These are phyloP conservation scores for Arctopsyche grandis DNA, from an alignment of 1,140 invertebrate genomes.

Conservation along the genomic window DNA sequence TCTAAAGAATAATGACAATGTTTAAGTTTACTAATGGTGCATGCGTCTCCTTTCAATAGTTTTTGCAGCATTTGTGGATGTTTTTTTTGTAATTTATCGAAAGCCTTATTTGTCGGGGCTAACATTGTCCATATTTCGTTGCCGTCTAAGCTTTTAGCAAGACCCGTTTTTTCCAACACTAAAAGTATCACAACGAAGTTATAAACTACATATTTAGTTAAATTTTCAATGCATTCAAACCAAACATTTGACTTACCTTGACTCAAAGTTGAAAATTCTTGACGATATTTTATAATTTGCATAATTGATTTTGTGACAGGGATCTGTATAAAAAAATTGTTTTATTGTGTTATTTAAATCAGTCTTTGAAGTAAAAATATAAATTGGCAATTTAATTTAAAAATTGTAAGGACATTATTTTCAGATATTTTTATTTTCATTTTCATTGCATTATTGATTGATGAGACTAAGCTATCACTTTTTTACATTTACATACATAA, in stretches of 20 bases:
- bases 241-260: constrained; percentile 37
- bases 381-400: too few species aligned
- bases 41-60: constrained; percentile 21
- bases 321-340: too few species aligned
- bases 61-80: constrained; percentile 26
- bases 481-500: too few species aligned
- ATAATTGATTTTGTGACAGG: constrained; percentile 34
- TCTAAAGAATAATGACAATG: neutral
- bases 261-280: constrained; percentile 33
- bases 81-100: constrained; percentile 31
- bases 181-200: neutral
- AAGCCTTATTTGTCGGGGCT: constrained; percentile 48
- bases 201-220: neutral
- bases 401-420: too few species aligned
- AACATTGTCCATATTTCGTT: constrained; percentile 49
- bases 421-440: neutral
- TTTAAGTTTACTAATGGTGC: constrained; percentile 24
- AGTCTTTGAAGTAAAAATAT: too few species aligned
- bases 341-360: too few species aligned
- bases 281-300: constrained; percentile 14
- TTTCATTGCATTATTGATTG: too few species aligned
- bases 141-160: constrained; percentile 3
- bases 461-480: too few species aligned
- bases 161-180: constrained; percentile 43
- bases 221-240: neutral